Conservation (phyloP, 30 jellyfish, hydroid and myxozoan genomes). For the Turritopsis rubra region DNA sequence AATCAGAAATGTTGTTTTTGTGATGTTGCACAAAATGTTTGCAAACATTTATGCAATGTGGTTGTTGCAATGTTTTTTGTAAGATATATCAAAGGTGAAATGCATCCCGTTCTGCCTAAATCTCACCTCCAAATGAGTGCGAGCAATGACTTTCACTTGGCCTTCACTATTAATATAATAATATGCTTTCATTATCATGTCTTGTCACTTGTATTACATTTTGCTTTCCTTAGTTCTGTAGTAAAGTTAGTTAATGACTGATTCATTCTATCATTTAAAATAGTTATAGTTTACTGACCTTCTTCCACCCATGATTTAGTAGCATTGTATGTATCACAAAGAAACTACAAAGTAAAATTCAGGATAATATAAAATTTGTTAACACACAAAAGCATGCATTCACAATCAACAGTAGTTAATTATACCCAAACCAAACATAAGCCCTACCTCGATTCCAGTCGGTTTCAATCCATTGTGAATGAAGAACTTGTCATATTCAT, state of each 20-base stretch:
- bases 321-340: conserved; percentile 32
- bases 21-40: too few relatives aligned
- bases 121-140: too few relatives aligned
- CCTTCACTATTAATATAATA: too few relatives aligned
- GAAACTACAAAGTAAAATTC: conserved; percentile 19
- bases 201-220: background rate
- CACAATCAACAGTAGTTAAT: background rate
- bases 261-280: background rate
- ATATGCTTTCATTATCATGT: background rate
- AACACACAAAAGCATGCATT: background rate
- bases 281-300: conserved; percentile 25
- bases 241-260: background rate
- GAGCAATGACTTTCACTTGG: too few relatives aligned
- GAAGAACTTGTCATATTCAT: conserved; percentile 53
- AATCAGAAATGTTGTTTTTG: too few relatives aligned
- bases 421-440: background rate
- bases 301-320: conserved; percentile 39
- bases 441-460: conserved; percentile 35
- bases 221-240: background rate
- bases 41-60: too few relatives aligned
- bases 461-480: conserved; percentile 31
- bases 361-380: background rate
- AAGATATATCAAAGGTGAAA: too few relatives aligned
- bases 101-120: too few relatives aligned
- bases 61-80: too few relatives aligned